A percentile compares a stretch with the other conserved stretches of the same genome.
Evolutionary conservation across 2,888 invertebrate genomes (phyloP).

Genomic region (Phlogophora meticulosa): DNA sequence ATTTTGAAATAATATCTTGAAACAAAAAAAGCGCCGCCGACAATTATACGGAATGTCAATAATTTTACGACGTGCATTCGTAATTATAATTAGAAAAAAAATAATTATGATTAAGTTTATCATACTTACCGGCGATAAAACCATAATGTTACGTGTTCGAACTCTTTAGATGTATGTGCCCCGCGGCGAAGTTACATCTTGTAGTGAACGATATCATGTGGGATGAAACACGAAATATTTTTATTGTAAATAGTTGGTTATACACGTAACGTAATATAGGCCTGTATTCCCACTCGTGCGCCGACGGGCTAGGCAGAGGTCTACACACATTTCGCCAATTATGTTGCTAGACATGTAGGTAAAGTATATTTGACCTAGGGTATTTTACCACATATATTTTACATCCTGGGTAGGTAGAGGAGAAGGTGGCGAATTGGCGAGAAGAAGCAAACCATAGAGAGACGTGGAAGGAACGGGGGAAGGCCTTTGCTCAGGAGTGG

Average conservation of each 20-base stretch:
- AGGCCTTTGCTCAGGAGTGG: too few species aligned
- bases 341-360: too few species aligned
- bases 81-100: constrained; percentile 57
- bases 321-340: too few species aligned
- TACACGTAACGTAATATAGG: too few species aligned
- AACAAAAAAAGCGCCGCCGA: constrained; percentile 22
- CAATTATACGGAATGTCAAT: constrained; percentile 36
- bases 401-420: too few species aligned
- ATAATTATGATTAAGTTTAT: constrained; percentile 57
- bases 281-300: too few species aligned
- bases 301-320: too few species aligned
- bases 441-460: too few species aligned
- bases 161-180: constrained; percentile 24
- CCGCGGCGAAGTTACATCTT: constrained; percentile 42
- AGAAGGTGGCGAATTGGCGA: too few species aligned
- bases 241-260: background rate
- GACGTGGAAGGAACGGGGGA: too few species aligned
- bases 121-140: constrained; percentile 48
- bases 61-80: constrained; percentile 44
- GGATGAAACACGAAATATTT: constrained; percentile 13
- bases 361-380: too few species aligned
- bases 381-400: too few species aligned
- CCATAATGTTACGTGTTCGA: constrained; percentile 39
- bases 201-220: constrained; percentile 25
- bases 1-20: constrained; percentile 44